Base-by-base conservation (phyloP, 2,888 invertebrate species). In the Nymphalis polychloros region DNA sequence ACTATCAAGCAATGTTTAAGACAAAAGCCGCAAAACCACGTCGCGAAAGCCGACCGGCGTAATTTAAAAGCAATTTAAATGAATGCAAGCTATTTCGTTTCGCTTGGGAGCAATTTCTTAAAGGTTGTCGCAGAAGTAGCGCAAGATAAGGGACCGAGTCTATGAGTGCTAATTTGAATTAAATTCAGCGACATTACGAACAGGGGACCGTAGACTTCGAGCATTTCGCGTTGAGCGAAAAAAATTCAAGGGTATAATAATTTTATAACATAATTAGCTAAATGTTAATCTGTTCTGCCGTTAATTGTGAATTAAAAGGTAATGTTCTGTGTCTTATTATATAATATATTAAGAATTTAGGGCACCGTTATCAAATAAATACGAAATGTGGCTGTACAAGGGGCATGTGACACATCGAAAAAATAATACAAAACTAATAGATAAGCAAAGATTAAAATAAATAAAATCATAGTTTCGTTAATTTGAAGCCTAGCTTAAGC, bases 161-260 rank as follows among this genome's bases (percentile, higher is more conserved):
- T 63, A 69, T 67, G 62, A 68, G 63, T 46, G 67, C 63, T 68
- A 65, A 72, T 70, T 68, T 70, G 63, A 68, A 70, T 64, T 70
- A 68, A 72, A 72, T 72, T 68, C 50, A 68, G 63, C 27, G 66
- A 63, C 48, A 55, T 70, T 70, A 65, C 49, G 63, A 59, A 48
- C 31, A 16, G 59, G 31, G 16, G 16, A 35, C 48, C 20, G 35
- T 64, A 35, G 55, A 31, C 10, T 55, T 31, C n/a, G n/a, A n/a
- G 27, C 27, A n/a, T n/a, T 55, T 19, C 41, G 13, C 41, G 10
- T 41, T 41, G 41, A 41, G 41, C 41, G 41, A 41, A 41, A 41
- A 41, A 41, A 41, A 41, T 13, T 41, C 13, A 41, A 41, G 41
- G 13, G 41, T 41, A 41, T 41, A 41, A 41, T 41, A 41, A 41